Evolutionary conservation across 1,140 invertebrate species (phyloP).

Genomic region (Colletes latitarsis): DNA sequence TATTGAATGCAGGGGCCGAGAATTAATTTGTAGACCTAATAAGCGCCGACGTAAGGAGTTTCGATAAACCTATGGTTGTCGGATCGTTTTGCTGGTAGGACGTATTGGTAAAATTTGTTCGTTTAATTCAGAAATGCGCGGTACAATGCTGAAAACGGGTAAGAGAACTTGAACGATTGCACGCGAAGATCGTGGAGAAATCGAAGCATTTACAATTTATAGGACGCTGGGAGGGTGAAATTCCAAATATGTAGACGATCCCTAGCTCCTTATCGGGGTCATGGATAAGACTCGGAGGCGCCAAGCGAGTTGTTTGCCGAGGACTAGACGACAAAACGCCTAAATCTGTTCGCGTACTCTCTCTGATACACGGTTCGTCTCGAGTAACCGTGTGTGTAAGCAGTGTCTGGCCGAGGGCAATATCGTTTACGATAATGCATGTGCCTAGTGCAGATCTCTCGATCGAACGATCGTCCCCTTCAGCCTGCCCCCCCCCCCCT

Average conservation of each 20-base stretch:
- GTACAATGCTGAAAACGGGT: not conserved
- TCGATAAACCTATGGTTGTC: too few species aligned
- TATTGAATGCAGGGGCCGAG: too few species aligned
- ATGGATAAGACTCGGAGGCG: conserved; percentile 41
- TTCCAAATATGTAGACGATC: conserved; percentile 41
- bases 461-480: conserved; percentile 61
- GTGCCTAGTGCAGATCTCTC: conserved; percentile 62
- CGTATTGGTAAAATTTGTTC: too few species aligned
- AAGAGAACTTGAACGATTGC: not conserved
- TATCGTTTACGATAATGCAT: conserved; percentile 67
- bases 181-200: not conserved
- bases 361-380: not conserved
- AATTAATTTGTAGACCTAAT: too few species aligned
- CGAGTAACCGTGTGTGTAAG: conserved; percentile 19
- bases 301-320: conserved; percentile 49
- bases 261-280: conserved; percentile 2
- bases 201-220: too few species aligned
- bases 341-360: conserved; percentile 35
- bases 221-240: not conserved
- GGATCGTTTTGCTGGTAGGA: too few species aligned
- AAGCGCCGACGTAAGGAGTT: too few species aligned
- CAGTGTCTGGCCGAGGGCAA: conserved; percentile 56
- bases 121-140: too few species aligned
- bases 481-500: conserved; percentile 27
- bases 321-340: conserved; percentile 51